Percentiles rank a stretch among this genome's conserved stretches.
Conservation (phyloP, 1,140 invertebrate genomes). For the Bradynema listronoti region DNA sequence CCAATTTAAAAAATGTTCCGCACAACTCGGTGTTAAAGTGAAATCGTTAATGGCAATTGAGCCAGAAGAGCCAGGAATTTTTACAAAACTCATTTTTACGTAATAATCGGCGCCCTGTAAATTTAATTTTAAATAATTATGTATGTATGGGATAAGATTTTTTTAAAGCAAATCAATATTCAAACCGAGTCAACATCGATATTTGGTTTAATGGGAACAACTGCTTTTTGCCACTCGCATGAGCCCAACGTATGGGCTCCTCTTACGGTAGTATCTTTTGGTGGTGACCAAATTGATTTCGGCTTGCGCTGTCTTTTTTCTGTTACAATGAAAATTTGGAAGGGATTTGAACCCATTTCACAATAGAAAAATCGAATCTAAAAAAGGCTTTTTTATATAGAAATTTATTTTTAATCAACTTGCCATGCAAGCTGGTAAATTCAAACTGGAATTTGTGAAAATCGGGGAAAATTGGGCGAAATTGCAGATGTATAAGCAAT, state of each 20-base stretch:
- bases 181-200: neutral
- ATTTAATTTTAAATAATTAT: neutral
- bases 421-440: constrained; percentile 9
- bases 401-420: too few species aligned
- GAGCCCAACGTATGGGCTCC: constrained; percentile 20
- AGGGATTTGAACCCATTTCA: constrained; percentile 36
- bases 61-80: constrained; percentile 34
- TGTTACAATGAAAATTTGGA: constrained; percentile 34
- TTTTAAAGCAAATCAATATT: constrained; percentile 8
- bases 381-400: constrained; percentile 6
- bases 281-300: constrained; percentile 41
- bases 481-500: constrained; percentile 38
- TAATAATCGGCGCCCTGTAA: constrained; percentile 26
- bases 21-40: constrained; percentile 41
- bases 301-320: constrained; percentile 17
- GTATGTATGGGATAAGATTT: neutral
- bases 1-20: constrained; percentile 30
- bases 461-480: constrained; percentile 32
- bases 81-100: constrained; percentile 40
- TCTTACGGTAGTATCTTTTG: too few species aligned
- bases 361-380: constrained; percentile 45
- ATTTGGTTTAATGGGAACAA: constrained; percentile 13
- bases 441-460: too few species aligned
- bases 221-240: constrained; percentile 36
- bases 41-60: constrained; percentile 44